phyloP scores from a whole-genome alignment of 2,888 invertebrate genomes.

The Portevinia maculata region DNA sequence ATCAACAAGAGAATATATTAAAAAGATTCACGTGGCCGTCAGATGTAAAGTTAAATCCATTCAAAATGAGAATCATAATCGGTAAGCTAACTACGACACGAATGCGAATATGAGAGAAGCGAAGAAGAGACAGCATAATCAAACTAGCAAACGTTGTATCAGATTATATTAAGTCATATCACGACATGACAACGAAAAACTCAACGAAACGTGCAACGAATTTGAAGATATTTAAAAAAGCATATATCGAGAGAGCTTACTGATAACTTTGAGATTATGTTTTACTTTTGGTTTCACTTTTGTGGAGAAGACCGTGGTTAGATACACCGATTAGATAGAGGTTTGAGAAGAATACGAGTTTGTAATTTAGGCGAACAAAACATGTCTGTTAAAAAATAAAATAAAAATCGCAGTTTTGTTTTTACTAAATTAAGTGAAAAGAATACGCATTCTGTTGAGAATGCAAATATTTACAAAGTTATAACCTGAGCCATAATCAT shows the following conservation, averaged over 20 bases:
- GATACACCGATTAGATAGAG: not conserved
- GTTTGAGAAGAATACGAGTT: not conserved
- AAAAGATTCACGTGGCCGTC: slow-evolving; percentile 27
- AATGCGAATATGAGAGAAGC: slow-evolving; percentile 11
- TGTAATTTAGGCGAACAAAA: not conserved
- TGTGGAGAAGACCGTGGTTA: not conserved
- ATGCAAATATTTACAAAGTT: no score
- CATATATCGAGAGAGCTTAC: not conserved
- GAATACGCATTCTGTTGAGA: not conserved
- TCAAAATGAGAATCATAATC: slow-evolving; percentile 1
- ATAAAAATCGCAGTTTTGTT: not conserved
- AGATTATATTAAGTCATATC: slow-evolving; percentile 37
- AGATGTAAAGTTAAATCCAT: not conserved
- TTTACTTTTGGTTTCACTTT: slow-evolving; percentile 31
- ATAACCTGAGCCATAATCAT: no score
- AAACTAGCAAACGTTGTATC: slow-evolving; percentile 21
- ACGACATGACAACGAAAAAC: not conserved
- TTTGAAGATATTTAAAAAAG: not conserved
- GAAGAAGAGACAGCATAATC: slow-evolving; percentile 12
- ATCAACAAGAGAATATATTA: not conserved
- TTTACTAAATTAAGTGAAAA: not conserved
- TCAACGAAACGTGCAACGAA: slow-evolving; percentile 34
- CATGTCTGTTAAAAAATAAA: not conserved
- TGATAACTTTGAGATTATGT: not conserved
- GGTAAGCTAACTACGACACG: slow-evolving; percentile 23